These are phyloP conservation scores for Poecilia wingei DNA, from an alignment of 2,797 vertebrate species.

Conservation along the genomic window DNA sequence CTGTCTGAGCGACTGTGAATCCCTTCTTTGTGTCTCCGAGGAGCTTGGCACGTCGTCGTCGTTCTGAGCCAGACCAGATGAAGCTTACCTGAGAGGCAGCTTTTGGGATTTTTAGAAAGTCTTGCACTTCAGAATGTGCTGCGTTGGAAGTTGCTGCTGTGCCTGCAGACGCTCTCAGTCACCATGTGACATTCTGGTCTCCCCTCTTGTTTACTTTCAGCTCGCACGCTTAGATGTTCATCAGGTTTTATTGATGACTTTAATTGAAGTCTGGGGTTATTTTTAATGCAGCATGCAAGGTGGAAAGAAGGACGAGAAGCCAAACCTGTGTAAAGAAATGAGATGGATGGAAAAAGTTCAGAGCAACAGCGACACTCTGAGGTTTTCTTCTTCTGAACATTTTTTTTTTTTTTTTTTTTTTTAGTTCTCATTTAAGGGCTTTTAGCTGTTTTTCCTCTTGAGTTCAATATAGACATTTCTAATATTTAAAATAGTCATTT, in stretches of 20 bases:
- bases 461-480: slow-evolving; percentile 15
- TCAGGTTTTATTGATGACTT: slow-evolving; percentile 71
- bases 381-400: slow-evolving; percentile 16
- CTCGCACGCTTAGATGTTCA: slow-evolving; percentile 54
- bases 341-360: slow-evolving; percentile 54
- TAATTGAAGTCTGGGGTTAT: slow-evolving; percentile 55
- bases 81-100: slow-evolving; percentile 54
- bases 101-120: slow-evolving; percentile 35
- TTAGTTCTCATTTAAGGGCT: slow-evolving; percentile 23
- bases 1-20: slow-evolving; percentile 61
- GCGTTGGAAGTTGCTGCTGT: slow-evolving; percentile 20
- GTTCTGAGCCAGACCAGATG: slow-evolving; percentile 49
- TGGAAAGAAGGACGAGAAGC: slow-evolving; percentile 37
- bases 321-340: slow-evolving; percentile 55
- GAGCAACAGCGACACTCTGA: slow-evolving; percentile 24
- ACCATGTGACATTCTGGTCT: slow-evolving; percentile 51
- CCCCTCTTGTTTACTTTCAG: slow-evolving; percentile 65
- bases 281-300: slow-evolving; percentile 44
- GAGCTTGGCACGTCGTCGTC: slow-evolving; percentile 45
- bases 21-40: slow-evolving; percentile 63
- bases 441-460: slow-evolving; percentile 27
- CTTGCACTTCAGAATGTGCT: slow-evolving; percentile 15
- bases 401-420: slow-evolving; percentile 17
- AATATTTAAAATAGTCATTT: slow-evolving; percentile 15
- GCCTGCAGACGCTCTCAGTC: slow-evolving; percentile 49